Percentiles rank a stretch among this genome's conserved stretches.
phyloP scores from a whole-genome alignment of 2,797 vertebrate genomes.

The Anas bahamensis region DNA sequence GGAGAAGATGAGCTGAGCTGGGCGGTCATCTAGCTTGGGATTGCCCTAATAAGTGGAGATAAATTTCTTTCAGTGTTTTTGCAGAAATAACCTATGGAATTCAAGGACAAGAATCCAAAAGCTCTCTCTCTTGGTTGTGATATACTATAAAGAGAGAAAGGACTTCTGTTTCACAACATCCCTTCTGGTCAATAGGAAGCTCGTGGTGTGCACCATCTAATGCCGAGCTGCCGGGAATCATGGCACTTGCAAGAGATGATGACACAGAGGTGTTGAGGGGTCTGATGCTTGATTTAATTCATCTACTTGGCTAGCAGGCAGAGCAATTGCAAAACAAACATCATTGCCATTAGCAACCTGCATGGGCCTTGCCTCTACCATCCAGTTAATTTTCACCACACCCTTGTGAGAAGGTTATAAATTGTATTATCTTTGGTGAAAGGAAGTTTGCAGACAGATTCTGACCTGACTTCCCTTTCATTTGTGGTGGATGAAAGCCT shows the following conservation, averaged over 20 bases:
- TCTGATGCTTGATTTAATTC: not conserved
- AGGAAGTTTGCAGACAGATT: not conserved
- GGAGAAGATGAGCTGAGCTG: not conserved
- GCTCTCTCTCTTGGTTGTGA: not conserved
- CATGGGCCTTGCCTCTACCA: not conserved
- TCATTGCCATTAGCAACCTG: not conserved
- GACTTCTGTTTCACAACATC: not conserved
- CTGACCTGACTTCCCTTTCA: not conserved
- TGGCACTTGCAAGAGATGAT: not conserved
- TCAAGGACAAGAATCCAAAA: not conserved
- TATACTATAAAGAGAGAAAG: not conserved
- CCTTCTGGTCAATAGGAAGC: not conserved
- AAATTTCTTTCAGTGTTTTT: not conserved
- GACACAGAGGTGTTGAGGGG: not conserved
- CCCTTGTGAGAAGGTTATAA: not conserved
- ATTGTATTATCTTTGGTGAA: not conserved
- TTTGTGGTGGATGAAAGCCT: not conserved
- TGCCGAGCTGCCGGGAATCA: not conserved
- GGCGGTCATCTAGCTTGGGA: not conserved
- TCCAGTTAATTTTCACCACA: not conserved
- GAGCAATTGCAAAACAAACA: not conserved
- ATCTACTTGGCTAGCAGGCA: not conserved
- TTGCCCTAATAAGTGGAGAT: not conserved
- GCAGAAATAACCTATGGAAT: not conserved
- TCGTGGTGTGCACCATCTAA: not conserved